phyloP scores from a whole-genome alignment of 2,888 invertebrate species.

The Lasioglossum vierecki region DNA sequence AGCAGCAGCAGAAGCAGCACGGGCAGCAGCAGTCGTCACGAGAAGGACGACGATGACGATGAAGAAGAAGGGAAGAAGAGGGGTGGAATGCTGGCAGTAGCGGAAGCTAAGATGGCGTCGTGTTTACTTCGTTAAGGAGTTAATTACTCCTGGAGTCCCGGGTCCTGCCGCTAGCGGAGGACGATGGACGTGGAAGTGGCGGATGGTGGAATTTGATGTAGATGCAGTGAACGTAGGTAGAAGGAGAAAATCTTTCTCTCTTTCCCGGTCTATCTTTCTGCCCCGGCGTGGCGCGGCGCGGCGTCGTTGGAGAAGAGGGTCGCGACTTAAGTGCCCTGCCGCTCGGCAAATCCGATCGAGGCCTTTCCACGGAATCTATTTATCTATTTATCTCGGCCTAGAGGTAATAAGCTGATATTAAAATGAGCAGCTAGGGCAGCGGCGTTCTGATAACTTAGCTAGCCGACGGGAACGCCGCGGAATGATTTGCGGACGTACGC shows the following conservation, averaged over 20 bases:
- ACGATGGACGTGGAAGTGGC: slow-evolving; percentile 76
- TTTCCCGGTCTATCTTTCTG: slow-evolving; percentile 52
- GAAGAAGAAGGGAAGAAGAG: slow-evolving; percentile 26
- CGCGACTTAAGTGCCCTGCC: slow-evolving; percentile 75
- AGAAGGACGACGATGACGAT: slow-evolving; percentile 37
- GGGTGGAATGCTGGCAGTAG: slow-evolving; percentile 69
- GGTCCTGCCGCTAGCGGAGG: slow-evolving; percentile 76
- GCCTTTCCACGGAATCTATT: slow-evolving; percentile 81
- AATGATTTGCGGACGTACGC: slow-evolving; percentile 60
- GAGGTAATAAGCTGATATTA: slow-evolving; percentile 82
- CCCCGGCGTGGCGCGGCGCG: neutral
- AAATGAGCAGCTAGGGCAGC: slow-evolving; percentile 78
- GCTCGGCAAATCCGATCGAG: slow-evolving; percentile 81
- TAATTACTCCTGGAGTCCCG: slow-evolving; percentile 82
- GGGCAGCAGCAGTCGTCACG: slow-evolving; percentile 38
- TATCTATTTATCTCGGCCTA: slow-evolving; percentile 82
- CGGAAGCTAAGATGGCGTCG: slow-evolving; percentile 82
- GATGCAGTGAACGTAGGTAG: slow-evolving; percentile 71
- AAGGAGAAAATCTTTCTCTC: slow-evolving; percentile 69
- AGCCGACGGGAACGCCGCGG: slow-evolving; percentile 40
- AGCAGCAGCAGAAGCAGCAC: neutral
- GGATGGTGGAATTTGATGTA: slow-evolving; percentile 75
- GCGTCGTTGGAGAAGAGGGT: slow-evolving; percentile 62
- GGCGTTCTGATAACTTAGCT: slow-evolving; percentile 59
- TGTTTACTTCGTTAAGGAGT: slow-evolving; percentile 84